Percentiles rank a stretch among this genome's conserved stretches.
These are phyloP conservation scores for Pitta sordida DNA, from an alignment of 2,113 vertebrate genomes.

Conservation along the genomic window DNA sequence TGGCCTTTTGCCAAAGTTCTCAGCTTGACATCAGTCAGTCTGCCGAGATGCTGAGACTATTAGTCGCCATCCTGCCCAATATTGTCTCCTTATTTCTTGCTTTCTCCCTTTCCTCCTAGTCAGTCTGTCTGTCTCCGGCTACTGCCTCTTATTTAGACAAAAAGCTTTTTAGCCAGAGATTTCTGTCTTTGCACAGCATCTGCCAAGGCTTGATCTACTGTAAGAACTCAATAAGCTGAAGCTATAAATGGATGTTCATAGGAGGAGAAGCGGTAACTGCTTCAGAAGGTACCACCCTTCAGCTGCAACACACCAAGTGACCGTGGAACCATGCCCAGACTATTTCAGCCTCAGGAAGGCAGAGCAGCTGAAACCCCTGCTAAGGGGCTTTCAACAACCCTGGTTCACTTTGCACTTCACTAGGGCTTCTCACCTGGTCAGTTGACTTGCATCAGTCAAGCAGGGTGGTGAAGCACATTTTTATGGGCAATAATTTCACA, in stretches of 20 bases:
- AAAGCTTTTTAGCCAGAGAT: neutral
- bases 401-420: neutral
- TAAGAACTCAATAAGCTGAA: neutral
- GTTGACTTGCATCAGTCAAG: neutral
- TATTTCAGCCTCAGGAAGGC: neutral
- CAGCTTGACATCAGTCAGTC: constrained; percentile 31
- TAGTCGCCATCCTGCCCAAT: constrained; percentile 17
- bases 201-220: neutral
- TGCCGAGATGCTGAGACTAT: constrained; percentile 4
- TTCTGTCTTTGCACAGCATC: neutral
- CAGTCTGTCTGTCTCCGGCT: constrained; percentile 51
- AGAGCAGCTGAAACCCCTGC: neutral
- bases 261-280: neutral
- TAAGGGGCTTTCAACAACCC: neutral
- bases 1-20: constrained; percentile 46
- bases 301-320: neutral
- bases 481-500: neutral
- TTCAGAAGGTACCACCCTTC: neutral
- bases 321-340: neutral
- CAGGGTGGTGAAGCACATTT: neutral
- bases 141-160: neutral
- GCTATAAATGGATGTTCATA: neutral
- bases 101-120: neutral
- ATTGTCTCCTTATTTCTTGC: constrained; percentile 1
- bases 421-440: neutral